Evolutionary conservation across 2,113 vertebrate species (phyloP).

Genomic region (Hystrix brachyura): DNA sequence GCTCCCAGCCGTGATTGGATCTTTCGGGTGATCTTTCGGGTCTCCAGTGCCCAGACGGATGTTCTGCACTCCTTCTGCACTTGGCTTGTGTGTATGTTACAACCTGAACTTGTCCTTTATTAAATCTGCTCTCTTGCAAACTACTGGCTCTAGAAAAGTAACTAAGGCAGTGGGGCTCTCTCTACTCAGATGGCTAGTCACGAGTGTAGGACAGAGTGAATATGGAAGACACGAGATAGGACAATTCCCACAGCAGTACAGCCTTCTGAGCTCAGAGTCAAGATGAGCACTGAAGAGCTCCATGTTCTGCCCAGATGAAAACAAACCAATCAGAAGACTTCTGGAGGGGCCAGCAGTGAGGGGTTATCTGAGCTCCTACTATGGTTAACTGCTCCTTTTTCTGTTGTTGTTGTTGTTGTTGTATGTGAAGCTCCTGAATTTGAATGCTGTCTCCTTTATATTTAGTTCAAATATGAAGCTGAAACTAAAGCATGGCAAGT

Average conservation of each 20-base stretch:
- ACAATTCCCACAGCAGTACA: neutral
- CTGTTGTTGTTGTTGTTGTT: neutral
- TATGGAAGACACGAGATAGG: neutral
- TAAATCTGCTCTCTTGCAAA: too few species aligned
- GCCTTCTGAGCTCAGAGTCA: neutral
- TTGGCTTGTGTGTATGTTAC: too few species aligned
- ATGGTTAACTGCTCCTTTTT: neutral
- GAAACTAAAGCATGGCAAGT: neutral
- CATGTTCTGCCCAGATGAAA: neutral
- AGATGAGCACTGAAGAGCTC: neutral
- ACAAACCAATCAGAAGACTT: neutral
- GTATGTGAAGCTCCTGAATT: neutral
- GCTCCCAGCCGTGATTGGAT: too few species aligned
- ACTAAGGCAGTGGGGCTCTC: neutral
- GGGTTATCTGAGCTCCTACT: neutral
- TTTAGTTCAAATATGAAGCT: neutral
- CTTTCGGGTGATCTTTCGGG: too few species aligned
- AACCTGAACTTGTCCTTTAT: too few species aligned
- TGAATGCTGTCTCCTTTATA: constrained; percentile 26
- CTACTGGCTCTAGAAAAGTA: too few species aligned
- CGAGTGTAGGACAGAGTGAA: neutral
- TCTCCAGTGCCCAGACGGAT: too few species aligned
- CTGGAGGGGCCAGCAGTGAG: neutral
- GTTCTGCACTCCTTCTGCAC: too few species aligned
- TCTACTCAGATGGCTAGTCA: neutral